Percentiles rank a stretch among this genome's conserved stretches.
phyloP scores from a whole-genome alignment of 2,888 invertebrate genomes.

The Stenodema calcarata region DNA sequence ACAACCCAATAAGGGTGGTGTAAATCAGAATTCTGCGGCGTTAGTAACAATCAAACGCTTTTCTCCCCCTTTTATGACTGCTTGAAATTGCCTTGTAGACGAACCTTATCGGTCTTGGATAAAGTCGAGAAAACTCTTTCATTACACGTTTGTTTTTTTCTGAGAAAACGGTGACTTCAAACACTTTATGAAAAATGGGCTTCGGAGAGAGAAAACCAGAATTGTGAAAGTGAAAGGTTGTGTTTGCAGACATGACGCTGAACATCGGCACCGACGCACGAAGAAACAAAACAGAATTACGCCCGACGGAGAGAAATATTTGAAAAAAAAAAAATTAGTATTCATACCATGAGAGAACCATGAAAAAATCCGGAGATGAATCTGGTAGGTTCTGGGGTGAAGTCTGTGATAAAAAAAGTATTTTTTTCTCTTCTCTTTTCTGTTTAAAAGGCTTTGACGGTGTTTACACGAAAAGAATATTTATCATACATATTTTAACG shows the following conservation, averaged over 20 bases:
- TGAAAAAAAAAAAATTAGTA: not conserved
- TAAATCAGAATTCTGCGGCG: too few species aligned
- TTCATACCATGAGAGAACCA: not conserved
- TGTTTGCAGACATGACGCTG: not conserved
- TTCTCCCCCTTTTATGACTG: too few species aligned
- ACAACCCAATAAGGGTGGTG: too few species aligned
- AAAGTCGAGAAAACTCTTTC: too few species aligned
- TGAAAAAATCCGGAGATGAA: not conserved
- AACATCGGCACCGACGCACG: not conserved
- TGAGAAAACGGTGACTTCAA: not conserved
- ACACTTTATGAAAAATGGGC: not conserved
- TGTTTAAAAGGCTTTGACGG: conserved; percentile 10
- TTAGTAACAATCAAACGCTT: too few species aligned
- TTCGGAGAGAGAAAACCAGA: not conserved
- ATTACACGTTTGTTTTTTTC: not conserved
- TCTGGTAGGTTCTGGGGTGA: not conserved
- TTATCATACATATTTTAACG: not conserved
- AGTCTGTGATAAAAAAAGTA: not conserved
- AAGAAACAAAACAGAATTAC: not conserved
- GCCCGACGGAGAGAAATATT: not conserved
- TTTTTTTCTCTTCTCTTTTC: not conserved
- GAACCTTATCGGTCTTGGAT: too few species aligned
- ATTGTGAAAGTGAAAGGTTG: not conserved
- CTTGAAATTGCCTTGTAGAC: too few species aligned
- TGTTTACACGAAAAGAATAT: conserved; percentile 15